Evolutionary conservation across 1,140 invertebrate species (phyloP), one percentile per base, ranked within the genome.

Genomic region (Bombus waltoni): DNA sequence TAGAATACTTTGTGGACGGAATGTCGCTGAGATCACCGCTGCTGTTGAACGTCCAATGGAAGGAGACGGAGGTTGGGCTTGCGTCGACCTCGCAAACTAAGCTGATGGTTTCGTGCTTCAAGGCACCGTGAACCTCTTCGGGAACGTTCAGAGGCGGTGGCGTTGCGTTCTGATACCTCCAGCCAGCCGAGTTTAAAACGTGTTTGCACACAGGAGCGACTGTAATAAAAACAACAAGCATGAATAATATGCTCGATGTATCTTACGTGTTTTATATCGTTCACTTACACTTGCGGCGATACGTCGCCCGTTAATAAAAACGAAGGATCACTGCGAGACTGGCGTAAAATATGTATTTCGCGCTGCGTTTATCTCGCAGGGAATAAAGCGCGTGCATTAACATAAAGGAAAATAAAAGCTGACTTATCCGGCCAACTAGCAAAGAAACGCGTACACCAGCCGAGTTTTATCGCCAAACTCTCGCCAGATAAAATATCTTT

Each of bases 11-110:
- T 10, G 93, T 92, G 25, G 93, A 91, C 8, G 96, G 93, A 84
- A 96, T 94, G 86, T 96, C 95, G 44, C 91, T 95, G 35, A 96
- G 93, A 74, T 96, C 96, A 9, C 95, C 95, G 75, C 95, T 96
- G 90, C 95, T 96, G 92, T 96, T 96, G 91, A 97, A 96, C 11
- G 96, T 96, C 96, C 96, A 97, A 75, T 96, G 95, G 89, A 96
- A 97, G 89, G 93, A 94, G n/a, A 96, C 94, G 35, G 92, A 88
- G 32, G 94, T 94, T 10, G 97, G 97, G 88, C 96, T 96, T 18
- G 96, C 96, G 57, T 96, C 96, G 81, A 97, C 96, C 91, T 96
- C 96, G 93, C 97, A 97, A 35, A 94, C 92, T 32, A 97, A 94
- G 62, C 95, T 93, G n/a, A 96, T 95, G 44, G 95, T 96, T 87